Evolutionary conservation across 2,888 invertebrate genomes (phyloP), one percentile per base, ranked within the genome.

Genomic region (Tigriopus californicus): DNA sequence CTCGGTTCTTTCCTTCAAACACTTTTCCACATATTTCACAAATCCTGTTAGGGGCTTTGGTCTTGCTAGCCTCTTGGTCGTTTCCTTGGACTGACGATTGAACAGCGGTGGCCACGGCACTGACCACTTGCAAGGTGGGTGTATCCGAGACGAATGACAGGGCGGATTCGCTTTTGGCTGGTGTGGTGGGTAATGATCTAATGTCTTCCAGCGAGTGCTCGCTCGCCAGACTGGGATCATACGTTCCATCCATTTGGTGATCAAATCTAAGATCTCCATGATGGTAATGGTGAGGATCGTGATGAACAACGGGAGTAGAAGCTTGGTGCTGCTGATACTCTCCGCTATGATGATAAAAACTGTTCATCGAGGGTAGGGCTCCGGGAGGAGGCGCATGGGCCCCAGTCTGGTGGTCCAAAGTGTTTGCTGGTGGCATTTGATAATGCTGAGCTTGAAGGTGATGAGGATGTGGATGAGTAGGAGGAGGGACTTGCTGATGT

Each of bases 241-340:
- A 59, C n/a, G 59, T 59, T 12, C 59, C 59, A 20, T 59, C 59
- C 18, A 59, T 59, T 22, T 59, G 59, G 12, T 40, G 59, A 22
- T 59, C 58, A 22, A 56, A 56, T 15, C 24, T 41, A n/a, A 58
- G 18, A 44, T 33, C n/a, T 40, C 15, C 40, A 40, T 33, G 22
- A 40, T 40, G 40, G 18, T 54, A 41, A 10, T 18, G 20, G 51
- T n/a, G 51, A 33, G 33, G 33, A 33, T 33, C 33, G 33, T 33
- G 33, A 33, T 33, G 33, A 3, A 33, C 51, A 24, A 12, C 24
- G 51, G 51, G 20, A 20, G 24, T 6, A 51, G 24, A 12, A 24
- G n/a, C n/a, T n/a, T n/a, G 20, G 18, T 24, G 51, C 2, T 51
- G 24, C 3, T n/a, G 22, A 12, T 25, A 15, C n/a, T 15, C 54